Base-by-base conservation (phyloP, 2,113 vertebrate species). In the Phasianus colchicus region DNA sequence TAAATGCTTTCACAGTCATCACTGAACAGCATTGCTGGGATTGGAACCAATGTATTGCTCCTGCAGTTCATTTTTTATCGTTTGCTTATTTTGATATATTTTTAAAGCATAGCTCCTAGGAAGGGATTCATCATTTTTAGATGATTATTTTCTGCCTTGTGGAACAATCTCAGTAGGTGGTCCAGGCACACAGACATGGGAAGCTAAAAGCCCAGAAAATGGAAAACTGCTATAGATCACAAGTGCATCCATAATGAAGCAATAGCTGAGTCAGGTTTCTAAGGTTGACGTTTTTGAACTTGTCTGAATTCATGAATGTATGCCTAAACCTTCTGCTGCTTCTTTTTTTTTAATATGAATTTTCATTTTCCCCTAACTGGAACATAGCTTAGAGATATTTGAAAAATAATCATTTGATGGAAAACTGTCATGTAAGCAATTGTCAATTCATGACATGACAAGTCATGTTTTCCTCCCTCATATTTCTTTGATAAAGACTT, bases 131-230 rank as follows among this genome's bases (percentile, higher is more conserved):
- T 58, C n/a, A 70, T 65, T 92, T 80, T 74, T 24, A 77, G 50
- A 88, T 47, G 36, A 88, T 61, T 89, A 57, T 73, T 79, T 92
- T 86, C 48, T 89, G 78, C n/a, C 36, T 77, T 73, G 54, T 73
- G 60, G 12, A 91, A 70, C 45, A 90, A 85, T 32, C n/a, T 86
- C 69, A 60, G 75, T n/a, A 76, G 63, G 63, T 0, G 1, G 60
- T n/a, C 40, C 10, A 88, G 45, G 21, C 60, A 77, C 29, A 91
- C 0, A 3, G 22, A 64, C 8, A 52, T 0, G 3, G 71, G 71
- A 74, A 90, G 42, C 25, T 45, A 81, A 90, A 90, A 77, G 40
- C 40, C 71, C 57, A 40, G 52, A 66, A 85, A 79, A 11, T 1
- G 4, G 63, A 21, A 66, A 89, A 91, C 22, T 84, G 30, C 22